A percentile compares a stretch with the other conserved stretches of the same genome.
phyloP scores from a whole-genome alignment of 2,888 invertebrate species.

The Clistopyga incitator region DNA sequence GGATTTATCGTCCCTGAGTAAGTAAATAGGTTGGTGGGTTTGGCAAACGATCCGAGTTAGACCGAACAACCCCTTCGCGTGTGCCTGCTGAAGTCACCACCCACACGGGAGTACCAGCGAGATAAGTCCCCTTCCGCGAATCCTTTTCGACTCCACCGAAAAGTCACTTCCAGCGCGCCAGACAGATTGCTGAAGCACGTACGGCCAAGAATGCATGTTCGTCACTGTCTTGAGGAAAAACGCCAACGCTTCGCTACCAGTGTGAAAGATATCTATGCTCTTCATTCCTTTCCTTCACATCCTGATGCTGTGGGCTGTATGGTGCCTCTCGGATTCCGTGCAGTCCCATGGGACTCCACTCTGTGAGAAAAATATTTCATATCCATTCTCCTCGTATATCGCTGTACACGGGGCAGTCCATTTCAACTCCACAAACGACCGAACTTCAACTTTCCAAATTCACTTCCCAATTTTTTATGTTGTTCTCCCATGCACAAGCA shows the following conservation, averaged over 20 bases:
- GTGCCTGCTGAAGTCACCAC: conserved; percentile 42
- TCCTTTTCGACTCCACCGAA: conserved; percentile 32
- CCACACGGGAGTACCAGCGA: conserved; percentile 39
- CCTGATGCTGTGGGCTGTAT: background rate
- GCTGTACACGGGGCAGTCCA: background rate
- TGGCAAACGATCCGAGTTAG: conserved; percentile 21
- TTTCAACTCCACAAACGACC: no score
- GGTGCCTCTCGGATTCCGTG: conserved; percentile 25
- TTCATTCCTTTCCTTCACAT: conserved; percentile 10
- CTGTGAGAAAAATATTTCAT: conserved; percentile 59
- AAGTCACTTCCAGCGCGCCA: conserved; percentile 46
- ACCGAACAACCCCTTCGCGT: conserved; percentile 24
- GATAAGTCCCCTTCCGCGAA: conserved; percentile 40
- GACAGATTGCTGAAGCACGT: conserved; percentile 55
- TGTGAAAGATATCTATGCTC: conserved; percentile 25
- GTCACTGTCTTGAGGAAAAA: conserved; percentile 59
- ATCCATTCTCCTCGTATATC: conserved; percentile 25
- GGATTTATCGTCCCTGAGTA: conserved; percentile 48
- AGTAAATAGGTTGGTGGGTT: conserved; percentile 61
- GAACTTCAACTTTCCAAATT: no score
- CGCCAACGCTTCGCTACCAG: conserved; percentile 11
- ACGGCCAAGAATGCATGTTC: conserved; percentile 52
- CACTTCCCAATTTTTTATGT: no score
- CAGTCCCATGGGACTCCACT: conserved; percentile 44
- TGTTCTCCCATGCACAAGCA: no score